These are phyloP conservation scores for Callinectes sapidus DNA, from an alignment of 2,888 invertebrate species.

Conservation along the genomic window DNA sequence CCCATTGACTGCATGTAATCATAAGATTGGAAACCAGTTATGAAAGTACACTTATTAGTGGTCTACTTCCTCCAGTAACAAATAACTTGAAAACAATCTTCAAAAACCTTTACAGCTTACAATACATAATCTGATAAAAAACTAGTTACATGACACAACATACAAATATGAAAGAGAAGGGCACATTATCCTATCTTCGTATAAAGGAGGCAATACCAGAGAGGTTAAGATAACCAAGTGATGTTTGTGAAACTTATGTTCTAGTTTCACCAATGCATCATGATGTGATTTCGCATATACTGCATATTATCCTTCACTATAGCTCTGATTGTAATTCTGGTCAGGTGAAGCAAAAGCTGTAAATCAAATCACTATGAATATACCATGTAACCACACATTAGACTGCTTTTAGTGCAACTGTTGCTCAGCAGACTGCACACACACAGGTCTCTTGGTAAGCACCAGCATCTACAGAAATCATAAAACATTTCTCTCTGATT, in stretches of 20 bases:
- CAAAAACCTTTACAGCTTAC: not conserved
- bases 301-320: not conserved
- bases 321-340: not conserved
- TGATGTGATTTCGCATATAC: not conserved
- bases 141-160: not conserved
- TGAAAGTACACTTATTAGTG: constrained; percentile 8
- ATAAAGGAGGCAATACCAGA: not conserved
- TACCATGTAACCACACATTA: not conserved
- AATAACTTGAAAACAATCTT: not conserved
- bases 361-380: not conserved
- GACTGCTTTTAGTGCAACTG: not conserved
- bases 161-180: not conserved
- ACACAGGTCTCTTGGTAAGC: not conserved
- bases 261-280: not conserved
- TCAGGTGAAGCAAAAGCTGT: not conserved
- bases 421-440: not conserved
- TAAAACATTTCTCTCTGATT: not conserved
- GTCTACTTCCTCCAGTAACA: not conserved
- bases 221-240: not conserved
- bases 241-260: not conserved
- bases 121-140: not conserved
- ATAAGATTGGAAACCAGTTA: not conserved
- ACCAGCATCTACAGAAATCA: not conserved
- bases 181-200: not conserved
- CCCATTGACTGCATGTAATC: not conserved